Evolutionary conservation across 2,113 vertebrate genomes (phyloP).

Genomic region (Struthidea cinerea): DNA sequence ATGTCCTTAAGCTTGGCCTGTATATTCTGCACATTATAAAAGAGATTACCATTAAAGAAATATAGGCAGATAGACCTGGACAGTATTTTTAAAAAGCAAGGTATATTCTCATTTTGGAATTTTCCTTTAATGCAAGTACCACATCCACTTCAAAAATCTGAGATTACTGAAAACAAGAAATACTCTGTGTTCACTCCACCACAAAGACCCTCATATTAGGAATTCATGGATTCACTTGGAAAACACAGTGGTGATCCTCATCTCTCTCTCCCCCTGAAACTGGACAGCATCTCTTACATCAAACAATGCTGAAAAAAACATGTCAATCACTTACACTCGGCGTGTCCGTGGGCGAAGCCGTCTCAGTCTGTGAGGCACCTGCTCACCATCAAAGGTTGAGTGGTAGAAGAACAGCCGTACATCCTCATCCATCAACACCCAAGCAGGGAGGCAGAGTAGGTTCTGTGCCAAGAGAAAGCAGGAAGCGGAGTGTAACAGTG

Average conservation of each 20-base stretch:
- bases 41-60: not conserved
- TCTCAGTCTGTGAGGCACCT: conserved; percentile 82
- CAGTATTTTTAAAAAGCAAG: not conserved
- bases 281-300: not conserved
- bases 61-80: not conserved
- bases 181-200: not conserved
- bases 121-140: not conserved
- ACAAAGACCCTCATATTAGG: not conserved
- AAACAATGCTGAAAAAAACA: not conserved
- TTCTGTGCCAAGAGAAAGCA: conserved; percentile 37
- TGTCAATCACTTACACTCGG: conserved; percentile 62
- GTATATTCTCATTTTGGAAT: not conserved
- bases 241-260: not conserved
- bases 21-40: not conserved
- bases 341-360: conserved; percentile 85
- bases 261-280: not conserved
- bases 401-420: conserved; percentile 94
- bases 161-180: not conserved
- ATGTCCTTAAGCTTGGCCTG: not conserved
- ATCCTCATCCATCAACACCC: conserved; percentile 85
- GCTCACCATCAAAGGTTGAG: conserved; percentile 78
- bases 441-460: conserved; percentile 83
- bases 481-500: not conserved
- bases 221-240: not conserved
- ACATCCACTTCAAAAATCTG: not conserved